Evolutionary conservation across 2,113 vertebrate species (phyloP), one percentile per base, ranked within the genome.

Genomic region (Orycteropus afer): DNA sequence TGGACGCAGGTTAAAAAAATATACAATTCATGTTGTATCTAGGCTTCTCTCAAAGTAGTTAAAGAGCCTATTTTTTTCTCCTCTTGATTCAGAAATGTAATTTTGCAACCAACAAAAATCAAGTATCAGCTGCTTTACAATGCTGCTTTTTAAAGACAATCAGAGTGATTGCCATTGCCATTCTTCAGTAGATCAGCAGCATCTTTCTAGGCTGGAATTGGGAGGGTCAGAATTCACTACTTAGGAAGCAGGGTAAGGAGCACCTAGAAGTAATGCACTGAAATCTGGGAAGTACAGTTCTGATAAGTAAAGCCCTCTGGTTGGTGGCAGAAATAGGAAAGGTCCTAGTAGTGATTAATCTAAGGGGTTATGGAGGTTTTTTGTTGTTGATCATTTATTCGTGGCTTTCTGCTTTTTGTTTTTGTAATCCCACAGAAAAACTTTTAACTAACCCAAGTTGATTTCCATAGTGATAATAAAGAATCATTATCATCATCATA

Each of bases 231-330:
- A 88, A 73, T 73, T 84, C 32, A 42, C n/a, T 73, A 45, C 11
- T 86, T 51, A 55, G 81, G 42, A 94, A 89, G 63, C 13, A 94
- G 47, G 55, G 2, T 47, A 51, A 93, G 57, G 8, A 74, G 29
- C 3, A 77, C 42, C 51, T 61, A 27, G 29, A n/a, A 63, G 20
- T 89, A 37, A 42, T 27, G 1, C 51, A 29, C 3, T 79, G 45
- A 89, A 40, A 89, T 93, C 63, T 90, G 55, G 47, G 82, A 93
- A 85, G 34, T 85, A 22, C 5, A 80, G 20, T 40, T 82, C 42
- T 11, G 7, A 0, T 34, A 20, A 84, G 57, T 55, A 73, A 89
- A 78, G 63, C 42, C 49, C 14, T 89, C 5, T 15, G 3, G 20
- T 17, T 23, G 22, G 78, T 4, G 23, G 45, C 23, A 37, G 47